A percentile compares a stretch with the other conserved stretches of the same genome.
phyloP scores from a whole-genome alignment of 2,113 vertebrate species.

The Myotis lucifugus region DNA sequence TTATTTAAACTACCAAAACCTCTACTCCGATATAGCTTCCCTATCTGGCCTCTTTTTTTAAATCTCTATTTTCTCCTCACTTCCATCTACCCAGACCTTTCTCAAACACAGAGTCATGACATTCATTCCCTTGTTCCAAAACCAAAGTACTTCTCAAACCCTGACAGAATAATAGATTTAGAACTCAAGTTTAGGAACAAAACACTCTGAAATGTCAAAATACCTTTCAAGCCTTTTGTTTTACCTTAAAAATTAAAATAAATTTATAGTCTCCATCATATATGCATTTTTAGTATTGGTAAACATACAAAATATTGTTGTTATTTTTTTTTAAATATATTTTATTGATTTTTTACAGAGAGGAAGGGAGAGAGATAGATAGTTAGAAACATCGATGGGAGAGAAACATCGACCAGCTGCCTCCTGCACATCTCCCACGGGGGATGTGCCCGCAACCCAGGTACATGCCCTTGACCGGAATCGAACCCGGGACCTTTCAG shows the following conservation, averaged over 20 bases:
- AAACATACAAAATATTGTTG: neutral
- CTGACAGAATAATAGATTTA: neutral
- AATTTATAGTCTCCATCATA: neutral
- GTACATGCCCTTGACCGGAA: too few relatives aligned
- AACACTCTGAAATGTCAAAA: conserved; percentile 26
- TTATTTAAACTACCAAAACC: neutral
- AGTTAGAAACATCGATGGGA: too few relatives aligned
- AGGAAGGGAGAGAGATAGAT: too few relatives aligned
- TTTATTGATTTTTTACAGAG: too few relatives aligned
- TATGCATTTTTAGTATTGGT: neutral
- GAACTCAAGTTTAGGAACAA: conserved; percentile 27
- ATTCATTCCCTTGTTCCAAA: neutral
- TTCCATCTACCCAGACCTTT: neutral
- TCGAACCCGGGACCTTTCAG: too few relatives aligned
- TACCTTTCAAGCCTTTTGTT: conserved; percentile 10
- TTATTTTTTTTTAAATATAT: too few relatives aligned
- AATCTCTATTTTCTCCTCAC: neutral
- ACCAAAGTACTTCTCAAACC: neutral
- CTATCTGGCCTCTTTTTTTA: neutral
- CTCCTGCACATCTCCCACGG: too few relatives aligned
- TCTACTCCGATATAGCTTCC: neutral
- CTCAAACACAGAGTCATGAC: neutral
- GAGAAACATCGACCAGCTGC: too few relatives aligned
- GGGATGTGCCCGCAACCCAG: too few relatives aligned
- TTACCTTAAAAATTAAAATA: conserved; percentile 3